Evolutionary conservation across 2,797 vertebrate genomes (phyloP).

Genomic region (Nasua narica): DNA sequence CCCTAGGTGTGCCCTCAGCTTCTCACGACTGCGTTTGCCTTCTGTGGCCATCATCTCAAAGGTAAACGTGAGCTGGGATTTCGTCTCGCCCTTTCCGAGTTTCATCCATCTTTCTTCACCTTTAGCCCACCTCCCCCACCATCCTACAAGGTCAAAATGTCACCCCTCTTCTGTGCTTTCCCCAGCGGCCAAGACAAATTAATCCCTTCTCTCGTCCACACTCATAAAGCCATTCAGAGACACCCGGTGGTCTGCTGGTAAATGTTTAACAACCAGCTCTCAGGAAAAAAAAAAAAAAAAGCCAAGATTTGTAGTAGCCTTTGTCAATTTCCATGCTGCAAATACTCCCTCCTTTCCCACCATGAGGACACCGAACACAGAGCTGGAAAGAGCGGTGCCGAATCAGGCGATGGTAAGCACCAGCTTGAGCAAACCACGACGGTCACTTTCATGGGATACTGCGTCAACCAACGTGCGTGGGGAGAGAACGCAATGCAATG

Average conservation of each 20-base stretch:
- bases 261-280: not conserved
- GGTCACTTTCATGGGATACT: not conserved
- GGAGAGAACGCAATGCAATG: not conserved
- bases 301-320: not conserved
- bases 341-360: conserved; percentile 23
- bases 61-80: not conserved
- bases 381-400: not conserved
- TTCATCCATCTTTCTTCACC: not conserved
- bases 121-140: not conserved
- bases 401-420: not conserved
- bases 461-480: not conserved
- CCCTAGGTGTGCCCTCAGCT: not conserved
- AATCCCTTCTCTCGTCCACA: not conserved
- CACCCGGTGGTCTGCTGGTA: not conserved
- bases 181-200: not conserved
- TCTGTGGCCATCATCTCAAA: not conserved
- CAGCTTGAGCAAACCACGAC: not conserved
- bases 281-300: not conserved
- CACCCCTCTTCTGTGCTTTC: conserved; percentile 2
- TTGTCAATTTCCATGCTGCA: not conserved
- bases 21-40: not conserved
- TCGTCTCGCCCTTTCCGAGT: not conserved
- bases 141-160: conserved; percentile 27
- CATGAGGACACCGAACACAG: not conserved
- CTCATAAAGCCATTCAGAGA: not conserved